Percentiles rank a stretch among this genome's conserved stretches.
Evolutionary conservation across 1,140 invertebrate genomes (phyloP).

Genomic region (Papilio dardanus): DNA sequence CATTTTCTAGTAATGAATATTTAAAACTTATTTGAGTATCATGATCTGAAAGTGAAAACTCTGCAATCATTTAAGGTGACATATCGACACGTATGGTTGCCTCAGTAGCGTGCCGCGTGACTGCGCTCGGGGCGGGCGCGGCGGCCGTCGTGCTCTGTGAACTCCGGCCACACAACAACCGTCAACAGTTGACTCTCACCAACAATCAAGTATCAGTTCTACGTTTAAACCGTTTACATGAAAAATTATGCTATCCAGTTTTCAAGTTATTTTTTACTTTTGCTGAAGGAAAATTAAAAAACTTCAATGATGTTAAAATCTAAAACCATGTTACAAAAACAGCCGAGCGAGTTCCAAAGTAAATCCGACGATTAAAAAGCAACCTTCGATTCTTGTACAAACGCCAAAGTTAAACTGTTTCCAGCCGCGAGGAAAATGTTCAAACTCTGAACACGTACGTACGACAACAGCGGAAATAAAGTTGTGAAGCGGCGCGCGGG

Average conservation of each 20-base stretch:
- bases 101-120: not conserved
- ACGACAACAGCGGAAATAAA: not conserved
- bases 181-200: too few relatives aligned
- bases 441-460: not conserved
- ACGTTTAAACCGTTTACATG: not conserved
- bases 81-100: not conserved
- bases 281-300: not conserved
- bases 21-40: too few relatives aligned
- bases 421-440: not conserved
- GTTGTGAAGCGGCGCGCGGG: not conserved
- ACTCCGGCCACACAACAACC: not conserved
- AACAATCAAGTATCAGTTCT: not conserved
- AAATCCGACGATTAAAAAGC: not conserved
- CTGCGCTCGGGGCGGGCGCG: not conserved
- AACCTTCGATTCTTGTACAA: conserved; percentile 9
- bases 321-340: not conserved
- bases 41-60: too few relatives aligned
- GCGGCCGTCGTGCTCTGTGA: not conserved
- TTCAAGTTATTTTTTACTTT: too few relatives aligned
- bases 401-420: conserved; percentile 11
- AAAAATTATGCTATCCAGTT: not conserved
- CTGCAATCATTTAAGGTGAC: too few relatives aligned
- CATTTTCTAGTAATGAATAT: too few relatives aligned
- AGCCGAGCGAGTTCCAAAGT: not conserved
- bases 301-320: not conserved